Conservation (phyloP, 2,113 vertebrate genomes). For the Rhipidura dahli region DNA sequence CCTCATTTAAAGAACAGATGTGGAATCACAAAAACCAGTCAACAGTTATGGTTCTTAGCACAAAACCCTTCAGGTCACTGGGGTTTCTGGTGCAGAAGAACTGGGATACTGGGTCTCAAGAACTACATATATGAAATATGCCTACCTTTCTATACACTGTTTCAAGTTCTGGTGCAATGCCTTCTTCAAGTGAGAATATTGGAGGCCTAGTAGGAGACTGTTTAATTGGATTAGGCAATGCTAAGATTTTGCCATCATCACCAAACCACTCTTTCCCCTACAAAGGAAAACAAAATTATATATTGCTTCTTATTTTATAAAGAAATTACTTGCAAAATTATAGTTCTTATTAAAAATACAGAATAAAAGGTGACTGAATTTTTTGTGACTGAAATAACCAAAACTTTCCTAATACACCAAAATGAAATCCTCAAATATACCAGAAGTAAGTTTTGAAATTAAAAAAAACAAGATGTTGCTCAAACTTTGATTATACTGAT, state of each 20-base stretch:
- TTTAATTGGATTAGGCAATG: slow-evolving; percentile 89
- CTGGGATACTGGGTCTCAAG: neutral
- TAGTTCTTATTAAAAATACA: neutral
- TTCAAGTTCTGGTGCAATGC: slow-evolving; percentile 78
- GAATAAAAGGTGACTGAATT: neutral
- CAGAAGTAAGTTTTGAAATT: neutral
- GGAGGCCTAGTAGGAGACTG: slow-evolving; percentile 82
- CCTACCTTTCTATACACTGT: slow-evolving; percentile 87
- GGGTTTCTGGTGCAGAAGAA: neutral
- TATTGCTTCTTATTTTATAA: neutral
- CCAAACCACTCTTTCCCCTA: slow-evolving; percentile 94
- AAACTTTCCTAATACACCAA: neutral
- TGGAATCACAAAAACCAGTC: neutral
- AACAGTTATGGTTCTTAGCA: neutral
- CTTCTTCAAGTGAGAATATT: slow-evolving; percentile 74
- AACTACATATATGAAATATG: neutral
- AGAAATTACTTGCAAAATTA: neutral
- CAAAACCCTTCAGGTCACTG: neutral
- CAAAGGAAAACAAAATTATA: neutral
- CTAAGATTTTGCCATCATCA: slow-evolving; percentile 88
- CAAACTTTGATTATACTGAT: neutral
- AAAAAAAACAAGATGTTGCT: neutral
- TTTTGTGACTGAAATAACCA: neutral
- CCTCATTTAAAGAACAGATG: neutral
- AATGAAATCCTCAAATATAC: neutral